Evolutionary conservation across 2,797 vertebrate species (phyloP).

Genomic region (Mionectes olivaceus): DNA sequence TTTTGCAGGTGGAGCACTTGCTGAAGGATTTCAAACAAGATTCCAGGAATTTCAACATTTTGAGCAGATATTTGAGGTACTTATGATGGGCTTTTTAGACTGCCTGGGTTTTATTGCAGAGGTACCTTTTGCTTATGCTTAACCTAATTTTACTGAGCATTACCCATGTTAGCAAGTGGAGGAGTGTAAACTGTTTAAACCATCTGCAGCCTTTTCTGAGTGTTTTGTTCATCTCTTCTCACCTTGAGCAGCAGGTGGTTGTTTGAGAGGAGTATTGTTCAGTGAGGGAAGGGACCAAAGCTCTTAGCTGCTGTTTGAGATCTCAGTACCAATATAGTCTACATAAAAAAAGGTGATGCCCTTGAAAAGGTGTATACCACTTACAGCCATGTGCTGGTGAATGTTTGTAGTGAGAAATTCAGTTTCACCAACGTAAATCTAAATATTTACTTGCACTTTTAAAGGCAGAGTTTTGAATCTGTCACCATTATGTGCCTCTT

Average conservation of each 20-base stretch:
- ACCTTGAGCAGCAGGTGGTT: neutral
- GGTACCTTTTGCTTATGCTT: neutral
- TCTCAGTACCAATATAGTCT: neutral
- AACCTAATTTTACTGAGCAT: neutral
- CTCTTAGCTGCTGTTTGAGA: neutral
- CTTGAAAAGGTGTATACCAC: neutral
- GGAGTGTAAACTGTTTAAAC: neutral
- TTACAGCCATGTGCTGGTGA: neutral
- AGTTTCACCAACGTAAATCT: neutral
- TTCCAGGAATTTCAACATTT: slow-evolving; percentile 86
- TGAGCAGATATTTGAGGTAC: slow-evolving; percentile 87
- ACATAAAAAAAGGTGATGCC: neutral
- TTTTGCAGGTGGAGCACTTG: slow-evolving; percentile 80
- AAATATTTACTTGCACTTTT: neutral
- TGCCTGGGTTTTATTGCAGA: neutral
- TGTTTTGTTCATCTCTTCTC: neutral
- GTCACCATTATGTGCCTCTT: neutral
- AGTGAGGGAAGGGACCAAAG: neutral
- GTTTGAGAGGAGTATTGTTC: neutral
- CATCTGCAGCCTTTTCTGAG: neutral
- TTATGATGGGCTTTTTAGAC: slow-evolving; percentile 33
- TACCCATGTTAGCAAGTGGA: neutral
- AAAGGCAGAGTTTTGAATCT: slow-evolving; percentile 31
- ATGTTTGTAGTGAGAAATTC: neutral
- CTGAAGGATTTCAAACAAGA: slow-evolving; percentile 84